Evolutionary conservation across 2,888 invertebrate genomes (phyloP), one percentile per base, ranked within the genome.

Genomic region (Pristionchus exspectatus): DNA sequence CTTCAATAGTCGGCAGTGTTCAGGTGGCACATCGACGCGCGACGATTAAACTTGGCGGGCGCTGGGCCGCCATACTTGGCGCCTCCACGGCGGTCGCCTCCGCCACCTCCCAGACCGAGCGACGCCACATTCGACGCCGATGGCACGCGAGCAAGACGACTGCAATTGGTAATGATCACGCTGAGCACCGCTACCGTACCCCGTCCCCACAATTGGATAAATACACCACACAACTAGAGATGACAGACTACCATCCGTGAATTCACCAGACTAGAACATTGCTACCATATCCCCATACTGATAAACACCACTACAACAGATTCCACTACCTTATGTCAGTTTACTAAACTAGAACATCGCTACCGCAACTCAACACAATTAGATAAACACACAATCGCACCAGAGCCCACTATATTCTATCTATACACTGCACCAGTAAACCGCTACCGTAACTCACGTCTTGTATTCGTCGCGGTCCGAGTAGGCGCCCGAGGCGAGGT

Each of bases 401-500:
- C 72, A 72, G 4, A 72, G 2, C 18, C 21, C 77, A 77, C 77
- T 77, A 77, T 4, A 1, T 21, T 44, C 30, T 10, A 7, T 33
- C 16, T 27, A 30, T 44, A 77, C 18, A 16, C 1, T 9, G 33
- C 14, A 30, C 72, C 30, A 21, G 2, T 21, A 33, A 21, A 24
- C 18, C 33, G 18, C 74, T 44, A 7, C 69, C 24, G 4, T 12
- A 12, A 87, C 87, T 69, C 87, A 87, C 87, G 66, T 27, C 44
- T 50, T 69, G 87, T 87, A 50, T 50, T 69, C 87, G 69, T 87
- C 87, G 30, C 69, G 66, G 21, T 87, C 87, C 30, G 66, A 27
- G 69, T 87, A 87, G 27, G 66, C 24, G 66, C 87, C 87, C 66
- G 66, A 87, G 66, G 87, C 87, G 21, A 87, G 87, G 87, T 87